These are phyloP conservation scores for Pelmatolapia mariae DNA, from an alignment of 2,113 vertebrate genomes.

Conservation along the genomic window DNA sequence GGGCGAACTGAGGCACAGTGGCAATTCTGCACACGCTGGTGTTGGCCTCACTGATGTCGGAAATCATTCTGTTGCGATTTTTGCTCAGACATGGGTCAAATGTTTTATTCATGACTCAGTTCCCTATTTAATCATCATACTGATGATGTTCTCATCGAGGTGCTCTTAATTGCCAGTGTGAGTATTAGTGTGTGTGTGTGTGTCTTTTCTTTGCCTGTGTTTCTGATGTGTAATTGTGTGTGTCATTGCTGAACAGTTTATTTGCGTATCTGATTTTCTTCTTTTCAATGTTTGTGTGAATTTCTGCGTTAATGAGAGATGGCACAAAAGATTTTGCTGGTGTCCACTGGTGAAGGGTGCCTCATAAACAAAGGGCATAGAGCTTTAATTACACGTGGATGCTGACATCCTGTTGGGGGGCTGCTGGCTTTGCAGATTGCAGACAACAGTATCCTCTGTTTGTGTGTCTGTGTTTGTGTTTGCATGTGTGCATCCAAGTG, in stretches of 20 bases:
- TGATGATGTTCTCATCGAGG: neutral
- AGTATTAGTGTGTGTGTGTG: neutral
- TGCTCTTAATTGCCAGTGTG: neutral
- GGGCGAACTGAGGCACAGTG: neutral
- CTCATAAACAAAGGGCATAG: slow-evolving; percentile 30
- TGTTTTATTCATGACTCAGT: slow-evolving; percentile 32
- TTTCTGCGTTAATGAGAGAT: neutral
- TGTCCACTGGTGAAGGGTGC: neutral
- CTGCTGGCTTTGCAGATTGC: slow-evolving; percentile 45
- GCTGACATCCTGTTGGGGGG: slow-evolving; percentile 30
- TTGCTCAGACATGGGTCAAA: neutral
- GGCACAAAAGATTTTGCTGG: neutral
- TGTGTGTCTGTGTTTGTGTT: neutral
- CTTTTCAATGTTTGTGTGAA: neutral
- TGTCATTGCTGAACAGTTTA: neutral
- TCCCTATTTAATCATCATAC: slow-evolving; percentile 24
- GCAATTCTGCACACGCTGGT: neutral
- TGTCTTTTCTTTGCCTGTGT: neutral
- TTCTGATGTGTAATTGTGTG: neutral
- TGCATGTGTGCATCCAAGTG: neutral
- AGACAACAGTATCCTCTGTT: slow-evolving; percentile 14
- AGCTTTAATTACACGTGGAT: slow-evolving; percentile 45
- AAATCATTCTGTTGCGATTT: slow-evolving; percentile 8
- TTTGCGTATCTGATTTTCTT: neutral
- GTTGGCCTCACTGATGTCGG: neutral